Base-by-base conservation (phyloP, 2,113 vertebrate genomes). In the Periophthalmodon schlosseri region DNA sequence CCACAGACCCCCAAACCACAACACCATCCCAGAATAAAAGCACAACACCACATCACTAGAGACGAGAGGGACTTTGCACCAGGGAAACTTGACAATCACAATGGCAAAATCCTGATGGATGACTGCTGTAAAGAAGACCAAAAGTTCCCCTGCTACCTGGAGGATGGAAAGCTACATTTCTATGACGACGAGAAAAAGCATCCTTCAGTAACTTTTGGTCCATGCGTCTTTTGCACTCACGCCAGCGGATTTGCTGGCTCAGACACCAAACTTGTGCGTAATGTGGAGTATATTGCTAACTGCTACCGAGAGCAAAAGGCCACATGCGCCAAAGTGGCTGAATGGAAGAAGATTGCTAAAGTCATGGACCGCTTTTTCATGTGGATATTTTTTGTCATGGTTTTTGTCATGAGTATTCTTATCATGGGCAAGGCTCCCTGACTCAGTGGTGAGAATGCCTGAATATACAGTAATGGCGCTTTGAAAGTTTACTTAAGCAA, bases 311-410 rank as follows among this genome's bases (percentile, higher is more conserved):
- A 97, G 85, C 96, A 99, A 84, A 96, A 88, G 86, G 95, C 95
- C 77, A 97, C 96, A 23, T 84, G 90, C 0, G 94, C 95, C 75
- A 99, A 97, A 89, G 96, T 95, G 21, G 94, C 95, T 0, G 98
- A 99, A 18, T 99, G 98, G 98, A 99, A 98, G 83, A 99, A 98
- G 86, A 95, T 99, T 0, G 98, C 98, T 11, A 99, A 98, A 89
- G 98, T 99, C 86, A 98, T 99, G 95, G 98, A 99, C 79, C 92
- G 97, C 7, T 97, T 99, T 91, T 99, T 99, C 88, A 99, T 99
- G 98, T 99, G 98, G 98, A 92, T 99, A 80, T 99, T 99, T 87
- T 99, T 99, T 80, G 88, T 95, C 15, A 99, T 99, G 98, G 97
- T 99, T 77, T 96, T 99, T 82, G 95, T 99, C 61, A 99, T 99